Evolutionary conservation across 2,888 invertebrate genomes (phyloP).

Genomic region (Listrodromus nycthemerus): DNA sequence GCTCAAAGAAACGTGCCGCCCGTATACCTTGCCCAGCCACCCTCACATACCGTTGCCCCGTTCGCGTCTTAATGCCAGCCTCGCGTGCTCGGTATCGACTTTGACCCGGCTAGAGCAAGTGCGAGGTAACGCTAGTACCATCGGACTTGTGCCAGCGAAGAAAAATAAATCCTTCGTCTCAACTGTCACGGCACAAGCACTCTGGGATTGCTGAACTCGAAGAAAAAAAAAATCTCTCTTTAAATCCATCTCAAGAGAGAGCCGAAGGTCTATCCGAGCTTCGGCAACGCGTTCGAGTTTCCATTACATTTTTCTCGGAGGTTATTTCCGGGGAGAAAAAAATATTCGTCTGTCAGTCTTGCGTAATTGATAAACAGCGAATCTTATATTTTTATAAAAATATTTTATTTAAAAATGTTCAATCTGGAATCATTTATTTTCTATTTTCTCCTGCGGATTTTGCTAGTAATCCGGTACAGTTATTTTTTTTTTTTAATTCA

Average conservation of each 20-base stretch:
- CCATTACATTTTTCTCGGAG: neutral
- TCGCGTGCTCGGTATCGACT: slow-evolving; percentile 76
- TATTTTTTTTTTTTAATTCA: too few species aligned
- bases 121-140: slow-evolving; percentile 28
- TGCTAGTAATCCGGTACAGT: too few species aligned
- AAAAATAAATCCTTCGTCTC: slow-evolving; percentile 45
- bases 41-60: slow-evolving; percentile 58
- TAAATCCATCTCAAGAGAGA: neutral
- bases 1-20: slow-evolving; percentile 69
- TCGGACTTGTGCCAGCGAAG: slow-evolving; percentile 25
- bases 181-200: slow-evolving; percentile 13
- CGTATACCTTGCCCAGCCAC: slow-evolving; percentile 53
- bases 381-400: neutral
- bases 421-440: too few species aligned
- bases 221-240: slow-evolving; percentile 4
- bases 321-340: neutral
- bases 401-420: too few species aligned
- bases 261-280: neutral
- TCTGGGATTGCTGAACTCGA: neutral
- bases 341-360: neutral
- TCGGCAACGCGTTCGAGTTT: neutral
- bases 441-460: too few species aligned
- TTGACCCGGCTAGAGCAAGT: slow-evolving; percentile 65
- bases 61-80: slow-evolving; percentile 74
- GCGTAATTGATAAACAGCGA: neutral